Evolutionary conservation across 2,113 vertebrate genomes (phyloP).

Genomic region (Helogale parvula): DNA sequence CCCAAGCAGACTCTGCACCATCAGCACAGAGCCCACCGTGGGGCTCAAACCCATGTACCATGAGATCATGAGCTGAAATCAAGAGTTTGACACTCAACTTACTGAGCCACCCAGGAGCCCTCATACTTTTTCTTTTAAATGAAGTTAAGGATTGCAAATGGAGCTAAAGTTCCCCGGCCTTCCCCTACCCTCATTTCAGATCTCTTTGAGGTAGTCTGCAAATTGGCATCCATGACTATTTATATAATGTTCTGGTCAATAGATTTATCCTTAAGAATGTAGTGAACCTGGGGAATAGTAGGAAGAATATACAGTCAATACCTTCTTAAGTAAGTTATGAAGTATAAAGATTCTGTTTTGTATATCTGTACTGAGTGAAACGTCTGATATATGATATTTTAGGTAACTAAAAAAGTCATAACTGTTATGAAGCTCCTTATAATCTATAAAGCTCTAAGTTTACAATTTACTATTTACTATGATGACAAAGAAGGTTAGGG

Average conservation of each 20-base stretch:
- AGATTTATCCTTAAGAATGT: conserved; percentile 16
- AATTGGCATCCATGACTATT: not conserved
- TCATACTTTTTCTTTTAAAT: not conserved
- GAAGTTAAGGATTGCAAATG: not conserved
- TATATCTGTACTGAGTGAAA: conserved; percentile 5
- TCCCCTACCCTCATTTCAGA: not conserved
- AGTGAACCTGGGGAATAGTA: not conserved
- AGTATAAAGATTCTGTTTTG: not conserved
- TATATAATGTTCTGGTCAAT: not conserved
- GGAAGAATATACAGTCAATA: not conserved
- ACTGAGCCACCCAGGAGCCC: too few species aligned
- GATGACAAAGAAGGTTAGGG: not conserved
- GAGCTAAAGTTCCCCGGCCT: not conserved
- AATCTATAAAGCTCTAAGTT: not conserved
- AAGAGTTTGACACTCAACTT: too few species aligned
- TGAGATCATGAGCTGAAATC: too few species aligned
- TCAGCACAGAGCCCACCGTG: too few species aligned
- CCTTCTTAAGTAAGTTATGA: conserved; percentile 43
- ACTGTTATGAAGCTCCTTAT: not conserved
- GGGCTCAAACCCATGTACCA: too few species aligned
- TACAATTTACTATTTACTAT: not conserved
- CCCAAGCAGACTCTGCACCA: too few species aligned
- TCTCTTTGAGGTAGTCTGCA: not conserved
- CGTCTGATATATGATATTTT: not conserved
- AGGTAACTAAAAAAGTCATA: not conserved